Evolutionary conservation across 2,113 vertebrate genomes (phyloP).

Genomic region (Psammodynastes pulverulentus): DNA sequence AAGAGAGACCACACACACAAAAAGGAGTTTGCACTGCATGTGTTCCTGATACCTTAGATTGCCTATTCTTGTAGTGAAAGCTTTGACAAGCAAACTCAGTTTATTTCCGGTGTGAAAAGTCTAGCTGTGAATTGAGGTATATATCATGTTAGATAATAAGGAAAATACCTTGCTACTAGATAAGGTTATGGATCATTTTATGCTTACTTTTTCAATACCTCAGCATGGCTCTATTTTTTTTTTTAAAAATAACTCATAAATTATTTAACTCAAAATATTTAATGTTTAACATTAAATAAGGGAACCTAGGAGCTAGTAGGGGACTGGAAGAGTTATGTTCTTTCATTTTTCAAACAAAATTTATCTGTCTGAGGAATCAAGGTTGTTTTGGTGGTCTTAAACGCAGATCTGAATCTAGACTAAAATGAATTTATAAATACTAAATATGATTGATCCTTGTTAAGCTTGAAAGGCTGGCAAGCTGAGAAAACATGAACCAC

Average conservation of each 20-base stretch:
- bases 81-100: not conserved
- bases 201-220: not conserved
- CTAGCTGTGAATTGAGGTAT: not conserved
- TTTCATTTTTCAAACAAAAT: not conserved
- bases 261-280: not conserved
- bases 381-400: not conserved
- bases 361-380: not conserved
- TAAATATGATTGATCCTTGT: not conserved
- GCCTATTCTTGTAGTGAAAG: not conserved
- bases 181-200: not conserved
- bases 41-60: not conserved
- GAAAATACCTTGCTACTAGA: not conserved
- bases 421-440: not conserved
- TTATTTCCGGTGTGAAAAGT: not conserved
- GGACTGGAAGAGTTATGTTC: not conserved
- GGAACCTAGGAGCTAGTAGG: not conserved
- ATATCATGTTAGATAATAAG: not conserved
- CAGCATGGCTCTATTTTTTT: not conserved
- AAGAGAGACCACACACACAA: not conserved
- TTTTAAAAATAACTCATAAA: not conserved
- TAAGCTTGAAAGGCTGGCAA: not conserved
- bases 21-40: not conserved
- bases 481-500: not conserved
- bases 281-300: not conserved
- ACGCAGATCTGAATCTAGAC: not conserved